A percentile compares a stretch with the other conserved stretches of the same genome.
Evolutionary conservation across 2,797 vertebrate genomes (phyloP).

Genomic region (Ispidina picta): DNA sequence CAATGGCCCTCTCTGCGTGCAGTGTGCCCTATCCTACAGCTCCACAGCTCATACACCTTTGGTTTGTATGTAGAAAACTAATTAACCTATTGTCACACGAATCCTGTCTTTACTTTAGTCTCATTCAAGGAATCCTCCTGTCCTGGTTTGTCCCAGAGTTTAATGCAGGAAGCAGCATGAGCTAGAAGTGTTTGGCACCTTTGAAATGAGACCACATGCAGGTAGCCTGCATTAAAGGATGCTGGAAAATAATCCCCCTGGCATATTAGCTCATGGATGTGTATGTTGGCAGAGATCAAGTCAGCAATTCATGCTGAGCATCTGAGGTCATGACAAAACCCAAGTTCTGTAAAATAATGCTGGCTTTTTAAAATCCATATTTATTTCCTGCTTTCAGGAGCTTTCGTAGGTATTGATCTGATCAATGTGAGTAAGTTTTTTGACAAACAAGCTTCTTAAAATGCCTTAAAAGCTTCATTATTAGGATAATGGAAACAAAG

Average conservation of each 20-base stretch:
- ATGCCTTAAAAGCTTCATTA: slow-evolving; percentile 78
- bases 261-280: slow-evolving; percentile 28
- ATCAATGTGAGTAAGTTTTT: slow-evolving; percentile 57
- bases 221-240: slow-evolving; percentile 18
- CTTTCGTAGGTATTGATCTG: slow-evolving; percentile 68
- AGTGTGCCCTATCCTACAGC: not conserved
- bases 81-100: slow-evolving; percentile 35
- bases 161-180: not conserved
- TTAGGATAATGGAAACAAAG: slow-evolving; percentile 77
- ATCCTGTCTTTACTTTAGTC: slow-evolving; percentile 43
- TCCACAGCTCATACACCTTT: not conserved
- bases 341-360: not conserved
- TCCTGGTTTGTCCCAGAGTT: not conserved
- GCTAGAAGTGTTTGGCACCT: slow-evolving; percentile 6
- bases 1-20: rapidly evolving
- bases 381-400: slow-evolving; percentile 23
- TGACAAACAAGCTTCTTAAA: slow-evolving; percentile 65
- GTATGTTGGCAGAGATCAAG: slow-evolving; percentile 26
- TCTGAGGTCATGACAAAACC: slow-evolving; percentile 15
- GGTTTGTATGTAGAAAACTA: slow-evolving; percentile 20
- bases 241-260: slow-evolving; percentile 38
- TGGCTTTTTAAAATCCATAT: slow-evolving; percentile 2
- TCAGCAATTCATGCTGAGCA: not conserved
- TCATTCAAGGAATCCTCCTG: slow-evolving; percentile 26
- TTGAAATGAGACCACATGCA: slow-evolving; percentile 34